Base-by-base conservation (phyloP, 1,140 invertebrate genomes). In the Drosophila dunni region DNA sequence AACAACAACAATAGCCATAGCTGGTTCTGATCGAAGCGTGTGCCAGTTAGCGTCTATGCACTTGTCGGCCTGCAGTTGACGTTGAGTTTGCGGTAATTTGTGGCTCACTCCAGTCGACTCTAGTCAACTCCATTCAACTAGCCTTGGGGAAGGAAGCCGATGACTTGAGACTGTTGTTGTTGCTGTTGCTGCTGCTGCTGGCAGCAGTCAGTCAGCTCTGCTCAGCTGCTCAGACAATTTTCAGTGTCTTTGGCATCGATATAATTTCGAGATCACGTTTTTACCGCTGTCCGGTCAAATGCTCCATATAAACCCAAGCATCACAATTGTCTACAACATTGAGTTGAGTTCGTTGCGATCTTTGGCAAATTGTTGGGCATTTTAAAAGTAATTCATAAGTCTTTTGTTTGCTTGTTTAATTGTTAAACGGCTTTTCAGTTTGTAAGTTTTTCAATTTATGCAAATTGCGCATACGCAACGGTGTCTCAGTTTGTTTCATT, bases 241-340 rank as follows among this genome's bases (percentile, higher is more conserved):
- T 71, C 78, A 54, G 38, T 56, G 66, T 66, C 64, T 68, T 44
- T 68, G 81, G 61, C 81, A 78, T 75, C 81, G 69, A 85, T 86
- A 84, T 86, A 86, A 86, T 86, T 86, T 88, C 79, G 78, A 88
- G 76, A 86, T 86, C 82, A 86, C 83, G 82, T 86, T 86, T 86
- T 86, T 86, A 82, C 82, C 82, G 82, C 82, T 86, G 79, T 53
- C 63, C 82, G 69, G 50, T 75, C 75, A 81, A 85, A 79, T 85
- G 83, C 71, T 86, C 79, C 83, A 88, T 75, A 88, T 86, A 70
- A 40, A 51, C 48, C 46, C 20, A 17, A 57, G 48, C 53, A 57
- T 61, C 56, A 78, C 7, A 11, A 42, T 42, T 7, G 40, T 42
- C 40, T 46, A 40, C 11, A 7, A 13, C 51, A 24, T 13, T 40